Evolutionary conservation across 2,888 invertebrate species (phyloP).

Genomic region (Leucophenga montana): DNA sequence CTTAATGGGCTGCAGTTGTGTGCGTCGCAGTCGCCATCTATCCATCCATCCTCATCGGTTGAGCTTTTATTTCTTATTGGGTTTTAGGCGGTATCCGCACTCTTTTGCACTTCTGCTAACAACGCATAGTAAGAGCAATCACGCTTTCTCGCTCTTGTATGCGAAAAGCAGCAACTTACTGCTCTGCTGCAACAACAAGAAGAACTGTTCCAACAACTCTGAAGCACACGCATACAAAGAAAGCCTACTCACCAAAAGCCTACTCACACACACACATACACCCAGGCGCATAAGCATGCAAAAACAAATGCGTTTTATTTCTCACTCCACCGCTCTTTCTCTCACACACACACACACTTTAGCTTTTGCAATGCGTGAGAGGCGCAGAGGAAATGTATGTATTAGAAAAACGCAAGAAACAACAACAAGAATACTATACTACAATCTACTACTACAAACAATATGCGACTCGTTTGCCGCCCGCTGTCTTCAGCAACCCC

Average conservation of each 20-base stretch:
- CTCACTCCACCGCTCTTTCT: too few relatives aligned
- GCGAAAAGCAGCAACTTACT: slow-evolving; percentile 11
- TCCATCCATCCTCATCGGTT: background rate
- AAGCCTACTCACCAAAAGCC: background rate
- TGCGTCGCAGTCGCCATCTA: slow-evolving; percentile 42
- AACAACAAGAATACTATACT: slow-evolving; percentile 14
- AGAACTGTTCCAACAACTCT: slow-evolving; percentile 26
- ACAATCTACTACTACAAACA: background rate
- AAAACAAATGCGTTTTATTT: too few relatives aligned
- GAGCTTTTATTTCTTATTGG: slow-evolving; percentile 46
- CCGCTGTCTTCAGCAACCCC: background rate
- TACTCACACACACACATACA: too few relatives aligned
- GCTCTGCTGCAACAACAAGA: slow-evolving; percentile 8
- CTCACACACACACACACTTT: too few relatives aligned
- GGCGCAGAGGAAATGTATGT: too few relatives aligned
- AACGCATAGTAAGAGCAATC: slow-evolving; percentile 29
- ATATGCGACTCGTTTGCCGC: too few relatives aligned
- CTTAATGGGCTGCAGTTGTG: slow-evolving; percentile 62
- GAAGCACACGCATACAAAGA: slow-evolving; percentile 34
- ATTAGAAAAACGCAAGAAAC: background rate
- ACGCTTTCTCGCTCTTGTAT: slow-evolving; percentile 19
- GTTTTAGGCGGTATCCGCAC: slow-evolving; percentile 43
- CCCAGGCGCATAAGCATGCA: too few relatives aligned
- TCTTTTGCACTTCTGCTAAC: background rate
- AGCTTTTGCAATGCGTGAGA: too few relatives aligned